These are phyloP conservation scores for Yponomeuta cagnagella DNA, from an alignment of 2,888 invertebrate genomes.

Conservation along the genomic window DNA sequence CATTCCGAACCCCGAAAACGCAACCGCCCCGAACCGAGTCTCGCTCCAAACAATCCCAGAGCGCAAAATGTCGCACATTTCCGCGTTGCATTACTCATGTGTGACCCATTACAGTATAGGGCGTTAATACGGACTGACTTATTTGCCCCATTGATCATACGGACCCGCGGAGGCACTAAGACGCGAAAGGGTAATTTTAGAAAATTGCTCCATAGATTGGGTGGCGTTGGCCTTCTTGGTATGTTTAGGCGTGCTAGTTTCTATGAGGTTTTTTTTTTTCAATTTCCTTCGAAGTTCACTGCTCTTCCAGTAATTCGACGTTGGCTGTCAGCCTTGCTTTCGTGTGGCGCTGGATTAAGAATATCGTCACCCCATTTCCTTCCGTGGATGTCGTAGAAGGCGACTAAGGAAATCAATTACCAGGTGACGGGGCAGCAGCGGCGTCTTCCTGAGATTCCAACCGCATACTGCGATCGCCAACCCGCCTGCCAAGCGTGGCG, in stretches of 20 bases:
- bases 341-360: not conserved
- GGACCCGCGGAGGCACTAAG: conserved; percentile 31
- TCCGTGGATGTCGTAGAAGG: no score
- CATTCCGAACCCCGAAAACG: not conserved
- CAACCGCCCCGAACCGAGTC: not conserved
- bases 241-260: not conserved
- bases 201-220: not conserved
- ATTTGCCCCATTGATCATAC: conserved; percentile 58
- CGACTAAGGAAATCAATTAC: no score
- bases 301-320: no score
- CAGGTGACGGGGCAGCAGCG: no score
- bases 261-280: not conserved
- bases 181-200: not conserved
- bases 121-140: conserved; percentile 68
- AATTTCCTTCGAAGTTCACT: not conserved
- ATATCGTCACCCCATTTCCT: no score
- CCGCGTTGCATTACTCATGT: conserved; percentile 60
- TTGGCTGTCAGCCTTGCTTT: no score
- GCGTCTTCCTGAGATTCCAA: no score
- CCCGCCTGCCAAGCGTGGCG: no score
- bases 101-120: conserved; percentile 55
- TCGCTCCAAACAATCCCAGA: not conserved
- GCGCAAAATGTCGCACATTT: conserved; percentile 44
- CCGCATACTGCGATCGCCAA: no score
- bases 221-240: not conserved